Base-by-base conservation (phyloP, 2,113 vertebrate species). In the Rhipidura dahli region DNA sequence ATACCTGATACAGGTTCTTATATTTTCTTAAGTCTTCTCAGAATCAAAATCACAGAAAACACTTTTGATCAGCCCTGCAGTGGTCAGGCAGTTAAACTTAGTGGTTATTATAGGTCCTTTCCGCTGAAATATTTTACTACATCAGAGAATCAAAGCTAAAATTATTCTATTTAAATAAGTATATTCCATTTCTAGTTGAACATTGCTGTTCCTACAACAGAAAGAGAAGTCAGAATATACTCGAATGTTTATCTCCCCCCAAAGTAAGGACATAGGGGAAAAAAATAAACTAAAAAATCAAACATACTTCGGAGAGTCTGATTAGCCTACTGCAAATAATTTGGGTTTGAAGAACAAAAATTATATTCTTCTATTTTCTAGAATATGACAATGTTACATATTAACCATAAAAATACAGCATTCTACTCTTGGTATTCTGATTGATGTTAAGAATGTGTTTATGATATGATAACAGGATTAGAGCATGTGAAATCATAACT, bases 161-260 rank as follows among this genome's bases (percentile, higher is more conserved):
- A 45, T 27, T 23, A 63, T 13, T 53, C 30, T 15, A n/a, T 60
- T 60, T 54, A 31, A 91, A n/a, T 61, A 89, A 54, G 7, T 39
- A 31, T 10, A 37, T 60, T 68, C 42, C 21, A 44, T 51, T 78
- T 84, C 27, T 20, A 5, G 5, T 70, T 84, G 64, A 84, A 91
- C 50, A 89, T 5, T 78, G 27, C 24, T 78, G 9, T 35, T 83
- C 15, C 9, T 56, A n/a, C 12, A 80, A 60, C 2, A 72, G 16
- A 54, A 82, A 73, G 23, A 40, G 22, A 85, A 64, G 3, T 33
- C 42, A 73, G 37, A 82, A 79, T 15, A 39, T 22, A 49, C 9
- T 28, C 39, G 5, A 45, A 33, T 1, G 0, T 56, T 15, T 22
- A 15, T 7, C 2, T 4, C 6, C 10, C 13, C 7, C 6, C 26